Evolutionary conservation across 2,888 invertebrate genomes (phyloP), one percentile per base, ranked within the genome.

Genomic region (Schrankia costaestrigalis): DNA sequence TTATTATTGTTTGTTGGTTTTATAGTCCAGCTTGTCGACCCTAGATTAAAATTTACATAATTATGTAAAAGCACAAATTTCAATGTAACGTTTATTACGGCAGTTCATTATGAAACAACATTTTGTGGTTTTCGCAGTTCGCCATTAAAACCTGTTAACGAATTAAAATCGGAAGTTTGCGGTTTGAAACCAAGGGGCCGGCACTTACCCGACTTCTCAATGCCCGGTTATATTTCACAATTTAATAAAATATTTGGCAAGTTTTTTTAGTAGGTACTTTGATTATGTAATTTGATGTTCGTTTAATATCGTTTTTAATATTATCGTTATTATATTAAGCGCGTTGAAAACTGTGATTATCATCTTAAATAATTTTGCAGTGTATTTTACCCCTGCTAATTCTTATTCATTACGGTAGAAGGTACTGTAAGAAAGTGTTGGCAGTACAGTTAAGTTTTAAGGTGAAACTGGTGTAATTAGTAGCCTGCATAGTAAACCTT

Each of bases 131-230:
- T 49, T 50, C 29, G 41, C 38, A 45, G 42, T 30, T 41, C 23
- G 26, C 43, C 46, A 49, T 53, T 51, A 42, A 53, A 49, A 46
- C 51, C 46, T 38, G 49, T 37, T 47, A 51, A 41, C 42, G 41
- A 46, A 59, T 53, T 51, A 42, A 46, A 55, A 57, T 47, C 54
- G 53, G 58, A 49, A 56, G 47, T 41, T 54, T 47, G 58, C 41
- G 49, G 56, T 46, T 42, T 31, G 11, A 30, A 19, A 41, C 30
- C 41, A 44, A 26, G 32, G 43, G 38, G 43, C 30, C 28, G 25
- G 46, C 49, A 56, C 54, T 58, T 58, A 43, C 39, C 26, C 28
- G 57, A 47, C 51, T 58, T 58, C 58, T 33, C 31, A 11, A 33
- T 18, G 14, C 21, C 31, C 31, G 43, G 24, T 54, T 34, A 23